phyloP scores from a whole-genome alignment of 2,113 vertebrate genomes.

The Phoenicopterus ruber region DNA sequence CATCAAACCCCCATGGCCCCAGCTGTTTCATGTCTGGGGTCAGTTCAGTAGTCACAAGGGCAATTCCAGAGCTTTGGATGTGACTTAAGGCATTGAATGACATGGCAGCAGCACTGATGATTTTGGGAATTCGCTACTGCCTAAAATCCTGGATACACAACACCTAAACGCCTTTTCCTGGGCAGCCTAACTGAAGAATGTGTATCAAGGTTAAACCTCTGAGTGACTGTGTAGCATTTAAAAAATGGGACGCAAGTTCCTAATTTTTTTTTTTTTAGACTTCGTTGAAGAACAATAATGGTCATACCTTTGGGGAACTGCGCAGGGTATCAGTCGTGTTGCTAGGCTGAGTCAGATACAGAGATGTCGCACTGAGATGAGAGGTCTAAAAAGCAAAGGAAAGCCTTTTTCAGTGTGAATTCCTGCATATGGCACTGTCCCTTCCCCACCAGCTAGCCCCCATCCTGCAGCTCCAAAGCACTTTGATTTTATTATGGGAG shows the following conservation, averaged over 20 bases:
- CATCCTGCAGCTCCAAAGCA: background rate
- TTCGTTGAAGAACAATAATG: background rate
- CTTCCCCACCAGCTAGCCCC: background rate
- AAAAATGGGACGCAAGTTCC: background rate
- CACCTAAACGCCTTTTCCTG: background rate
- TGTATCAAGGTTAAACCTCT: background rate
- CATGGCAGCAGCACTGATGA: background rate
- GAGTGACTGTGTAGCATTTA: background rate
- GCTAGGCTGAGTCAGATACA: background rate
- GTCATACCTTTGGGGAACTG: background rate
- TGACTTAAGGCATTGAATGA: background rate
- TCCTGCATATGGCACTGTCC: background rate
- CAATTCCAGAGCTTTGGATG: background rate
- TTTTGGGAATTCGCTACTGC: background rate
- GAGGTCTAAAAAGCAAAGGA: constrained; percentile 19
- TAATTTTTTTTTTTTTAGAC: background rate
- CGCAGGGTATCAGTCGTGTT: fast-evolving
- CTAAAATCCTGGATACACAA: background rate
- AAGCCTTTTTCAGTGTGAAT: background rate
- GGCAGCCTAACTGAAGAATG: background rate
- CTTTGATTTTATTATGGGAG: background rate
- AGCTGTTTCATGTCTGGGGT: background rate
- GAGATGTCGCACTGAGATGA: background rate
- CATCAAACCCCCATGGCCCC: background rate
- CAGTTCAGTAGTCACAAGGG: background rate